phyloP scores from a whole-genome alignment of 2,888 invertebrate genomes.

The Drosophila histrio region DNA sequence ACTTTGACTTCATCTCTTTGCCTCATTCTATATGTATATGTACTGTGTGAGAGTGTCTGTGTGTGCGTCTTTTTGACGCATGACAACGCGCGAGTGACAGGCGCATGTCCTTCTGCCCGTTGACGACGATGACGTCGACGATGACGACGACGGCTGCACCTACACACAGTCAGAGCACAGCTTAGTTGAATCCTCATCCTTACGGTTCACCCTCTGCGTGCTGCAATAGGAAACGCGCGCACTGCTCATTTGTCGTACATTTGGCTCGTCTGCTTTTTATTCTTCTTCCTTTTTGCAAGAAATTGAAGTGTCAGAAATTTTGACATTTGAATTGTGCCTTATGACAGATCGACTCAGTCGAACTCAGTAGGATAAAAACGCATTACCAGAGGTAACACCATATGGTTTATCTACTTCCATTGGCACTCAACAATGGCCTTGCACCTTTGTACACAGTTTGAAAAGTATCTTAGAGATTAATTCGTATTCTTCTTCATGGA shows the following conservation, averaged over 20 bases:
- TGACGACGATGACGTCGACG: background rate
- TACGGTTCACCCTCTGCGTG: constrained; percentile 21
- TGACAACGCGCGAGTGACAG: constrained; percentile 73
- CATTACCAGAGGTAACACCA: constrained; percentile 62
- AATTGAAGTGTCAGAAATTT: constrained; percentile 84
- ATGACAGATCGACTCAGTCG: constrained; percentile 72
- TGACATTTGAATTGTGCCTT: constrained; percentile 83
- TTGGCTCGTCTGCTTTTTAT: constrained; percentile 43
- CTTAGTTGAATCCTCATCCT: background rate
- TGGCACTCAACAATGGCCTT: constrained; percentile 30
- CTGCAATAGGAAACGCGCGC: constrained; percentile 55
- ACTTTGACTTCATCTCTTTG: constrained; percentile 68
- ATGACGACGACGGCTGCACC: constrained; percentile 57
- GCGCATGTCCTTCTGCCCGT: constrained; percentile 55
- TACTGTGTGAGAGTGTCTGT: constrained; percentile 11
- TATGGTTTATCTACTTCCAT: constrained; percentile 43
- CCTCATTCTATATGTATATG: constrained; percentile 20
- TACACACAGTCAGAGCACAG: constrained; percentile 48
- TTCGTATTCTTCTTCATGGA: background rate
- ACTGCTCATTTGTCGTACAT: constrained; percentile 71
- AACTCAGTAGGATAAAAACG: constrained; percentile 37
- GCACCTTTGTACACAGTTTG: constrained; percentile 30
- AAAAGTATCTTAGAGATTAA: constrained; percentile 7
- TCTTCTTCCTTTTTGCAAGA: constrained; percentile 55
- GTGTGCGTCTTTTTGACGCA: constrained; percentile 64